Percentiles rank a stretch among this genome's conserved stretches.
These are phyloP conservation scores for Heliconius aoede DNA, from an alignment of 2,888 invertebrate genomes.

Conservation along the genomic window DNA sequence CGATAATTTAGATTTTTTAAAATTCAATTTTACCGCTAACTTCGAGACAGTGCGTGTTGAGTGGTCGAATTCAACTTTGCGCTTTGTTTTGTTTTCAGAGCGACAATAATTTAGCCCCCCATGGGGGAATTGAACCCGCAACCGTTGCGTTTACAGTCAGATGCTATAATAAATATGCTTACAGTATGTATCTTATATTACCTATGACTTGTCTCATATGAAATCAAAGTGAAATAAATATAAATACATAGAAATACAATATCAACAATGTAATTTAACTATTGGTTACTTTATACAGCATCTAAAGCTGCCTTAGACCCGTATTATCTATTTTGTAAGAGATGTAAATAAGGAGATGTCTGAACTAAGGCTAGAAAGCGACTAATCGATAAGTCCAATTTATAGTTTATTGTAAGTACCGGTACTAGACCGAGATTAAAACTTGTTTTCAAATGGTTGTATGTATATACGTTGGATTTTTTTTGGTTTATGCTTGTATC, in stretches of 20 bases:
- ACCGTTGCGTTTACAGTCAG: background rate
- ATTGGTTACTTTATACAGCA: background rate
- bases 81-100: background rate
- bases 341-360: slow-evolving; percentile 32
- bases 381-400: slow-evolving; percentile 31
- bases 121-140: background rate
- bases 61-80: too few relatives aligned
- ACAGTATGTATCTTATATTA: background rate
- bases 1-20: too few relatives aligned
- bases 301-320: slow-evolving; percentile 7
- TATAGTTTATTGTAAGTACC: slow-evolving; percentile 29
- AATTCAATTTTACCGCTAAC: too few relatives aligned
- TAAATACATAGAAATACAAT: background rate
- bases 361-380: slow-evolving; percentile 27
- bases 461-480: background rate
- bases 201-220: background rate
- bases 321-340: slow-evolving; percentile 29
- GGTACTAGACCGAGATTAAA: slow-evolving; percentile 5
- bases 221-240: background rate
- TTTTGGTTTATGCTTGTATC: background rate
- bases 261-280: slow-evolving; percentile 7
- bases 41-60: too few relatives aligned
- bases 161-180: background rate
- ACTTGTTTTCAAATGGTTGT: slow-evolving; percentile 21
- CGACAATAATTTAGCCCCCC: background rate